Evolutionary conservation across 2,113 vertebrate species (phyloP), one percentile per base, ranked within the genome.

Genomic region (Psilopsiagon aymara): DNA sequence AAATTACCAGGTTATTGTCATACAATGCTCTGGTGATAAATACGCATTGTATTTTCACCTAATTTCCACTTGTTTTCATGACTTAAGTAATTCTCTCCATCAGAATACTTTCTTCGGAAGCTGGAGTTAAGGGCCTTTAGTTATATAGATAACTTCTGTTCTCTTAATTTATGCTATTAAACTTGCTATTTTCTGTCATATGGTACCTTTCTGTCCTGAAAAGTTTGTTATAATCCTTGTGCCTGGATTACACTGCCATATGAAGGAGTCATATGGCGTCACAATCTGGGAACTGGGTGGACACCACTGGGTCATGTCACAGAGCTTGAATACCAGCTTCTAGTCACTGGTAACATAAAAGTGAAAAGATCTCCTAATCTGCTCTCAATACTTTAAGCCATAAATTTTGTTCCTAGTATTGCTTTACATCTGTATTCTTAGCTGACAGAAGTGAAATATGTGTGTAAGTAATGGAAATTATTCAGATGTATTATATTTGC

Each of bases 401-500:
- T 82, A 82, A 7, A 25, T 4, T 82, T 92, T 66, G 18, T 66
- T 47, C 15, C 82, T 92, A 80, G 52, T 47, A 53, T 6, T 67
- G 66, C 39, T 89, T 90, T 59, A 59, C 2, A 64, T 25, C 21
- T 10, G 11, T 49, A 49, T 69, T 83, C 14, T 95, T 67, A 91
- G 23, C 60, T 82, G 88, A 81, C 77, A 88, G 82, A 92, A 94
- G 51, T 92, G 70, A 97, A 95, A 97, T 76, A 90, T 60, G n/a
- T 85, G 17, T 82, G 24, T 13, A 92, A 92, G 74, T 93, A 96
- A 93, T 69, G 53, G 84, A 95, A 96, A 76, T 82, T 82, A 93
- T 95, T 95, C 53, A 57, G 53, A 62, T 93, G 62, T 28, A 77
- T 75, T 98, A 17, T 95, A 97, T 98, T 95, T 98, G 86, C 94